Percentiles rank a stretch among this genome's conserved stretches.
These are phyloP conservation scores for Argyrosomus regius DNA, from an alignment of 2,797 vertebrate genomes.

Conservation along the genomic window DNA sequence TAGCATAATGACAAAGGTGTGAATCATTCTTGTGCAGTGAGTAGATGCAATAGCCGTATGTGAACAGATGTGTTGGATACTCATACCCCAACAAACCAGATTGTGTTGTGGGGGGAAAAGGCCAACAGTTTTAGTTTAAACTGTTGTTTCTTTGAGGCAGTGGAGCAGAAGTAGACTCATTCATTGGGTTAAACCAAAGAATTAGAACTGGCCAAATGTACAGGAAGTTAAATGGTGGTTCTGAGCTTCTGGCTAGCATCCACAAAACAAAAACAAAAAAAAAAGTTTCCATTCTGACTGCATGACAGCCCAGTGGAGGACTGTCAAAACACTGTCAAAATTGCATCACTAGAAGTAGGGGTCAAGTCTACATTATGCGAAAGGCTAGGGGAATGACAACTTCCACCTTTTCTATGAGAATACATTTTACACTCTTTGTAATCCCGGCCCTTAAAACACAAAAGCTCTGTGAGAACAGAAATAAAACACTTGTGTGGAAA, in stretches of 20 bases:
- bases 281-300: not conserved
- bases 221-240: not conserved
- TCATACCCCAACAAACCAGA: slow-evolving; percentile 18
- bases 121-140: not conserved
- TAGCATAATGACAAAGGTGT: slow-evolving; percentile 10
- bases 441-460: not conserved
- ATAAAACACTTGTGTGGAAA: not conserved
- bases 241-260: not conserved
- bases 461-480: not conserved
- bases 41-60: slow-evolving; percentile 8
- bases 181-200: slow-evolving; percentile 9
- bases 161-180: not conserved
- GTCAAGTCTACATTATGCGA: slow-evolving; percentile 9
- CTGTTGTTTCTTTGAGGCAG: not conserved
- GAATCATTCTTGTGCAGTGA: slow-evolving; percentile 15
- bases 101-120: slow-evolving; percentile 8
- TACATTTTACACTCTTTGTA: not conserved
- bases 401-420: slow-evolving; percentile 1
- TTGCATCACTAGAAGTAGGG: not conserved
- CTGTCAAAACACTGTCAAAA: not conserved
- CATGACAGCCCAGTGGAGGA: not conserved
- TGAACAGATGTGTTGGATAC: slow-evolving; percentile 14
- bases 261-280: not conserved
- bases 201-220: not conserved
- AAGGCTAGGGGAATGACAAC: not conserved